Base-by-base conservation (phyloP, 2,888 invertebrate species). In the Arrhopalites spinosus region DNA sequence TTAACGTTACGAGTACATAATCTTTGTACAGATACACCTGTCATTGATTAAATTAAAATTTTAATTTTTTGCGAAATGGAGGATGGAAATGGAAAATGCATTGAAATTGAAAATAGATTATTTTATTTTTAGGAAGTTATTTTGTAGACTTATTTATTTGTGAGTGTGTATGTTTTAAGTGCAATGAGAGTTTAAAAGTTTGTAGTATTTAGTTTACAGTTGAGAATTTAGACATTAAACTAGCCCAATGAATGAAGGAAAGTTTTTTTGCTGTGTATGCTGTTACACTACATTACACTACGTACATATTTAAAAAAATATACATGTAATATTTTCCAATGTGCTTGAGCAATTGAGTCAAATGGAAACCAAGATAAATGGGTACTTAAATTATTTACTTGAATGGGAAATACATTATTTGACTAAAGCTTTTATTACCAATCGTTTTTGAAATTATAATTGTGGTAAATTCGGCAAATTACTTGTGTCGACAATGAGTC, bases 391-490 rank as follows among this genome's bases (percentile, higher is more conserved):
- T 59, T 59, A 59, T 59, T 59, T 20, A 25, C 59, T 59, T 59
- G 59, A 59, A 59, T 59, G 59, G 59, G 59, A 59, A 59, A 59
- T 59, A 25, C 59, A 59, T 59, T 23, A 59, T 59, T 59, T 25
- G 59, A 27, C 59, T 59, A 7, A 25, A 59, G 27, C 59, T 59
- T n/a, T 59, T 59, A 59, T 59, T 59, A 59, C 59, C 59, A 59
- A 59, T 59, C 59, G 27, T 59, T n/a, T n/a, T n/a, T 27, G 25
- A 25, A 59, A 23, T 59, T 59, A 25, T 59, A 59, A 23, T 59
- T 59, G 59, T 59, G 59, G 59, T 59, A 25, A 59, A 59, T 59
- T 59, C 25, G 2, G 59, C 59, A 59, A 59, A 59, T 59, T 59
- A 25, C 59, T 59, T 20, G 36, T 59, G 25, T 7, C 8, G 5